Percentiles rank a stretch among this genome's conserved stretches.
Evolutionary conservation across 2,797 vertebrate genomes (phyloP).

Genomic region (Gadopsis marmoratus): DNA sequence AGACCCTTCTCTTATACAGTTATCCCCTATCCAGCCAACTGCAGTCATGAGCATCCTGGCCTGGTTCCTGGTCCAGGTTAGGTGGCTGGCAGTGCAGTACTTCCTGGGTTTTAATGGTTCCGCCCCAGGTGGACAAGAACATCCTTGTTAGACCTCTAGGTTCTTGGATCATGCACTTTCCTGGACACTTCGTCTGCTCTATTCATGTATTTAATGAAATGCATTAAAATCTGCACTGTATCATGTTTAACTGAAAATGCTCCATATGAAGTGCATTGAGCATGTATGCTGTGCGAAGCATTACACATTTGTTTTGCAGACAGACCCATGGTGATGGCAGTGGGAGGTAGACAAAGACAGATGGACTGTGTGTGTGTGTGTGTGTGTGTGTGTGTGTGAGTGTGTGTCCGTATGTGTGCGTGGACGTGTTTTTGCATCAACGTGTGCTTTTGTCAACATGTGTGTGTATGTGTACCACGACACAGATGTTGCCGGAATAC

Average conservation of each 20-base stretch:
- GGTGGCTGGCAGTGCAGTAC: neutral
- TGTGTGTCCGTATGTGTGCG: conserved; percentile 8
- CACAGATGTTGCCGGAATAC: conserved; percentile 58
- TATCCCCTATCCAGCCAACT: neutral
- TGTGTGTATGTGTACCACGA: conserved; percentile 39
- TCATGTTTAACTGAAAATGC: conserved; percentile 19
- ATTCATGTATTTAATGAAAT: conserved; percentile 1
- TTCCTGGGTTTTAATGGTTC: conserved; percentile 6
- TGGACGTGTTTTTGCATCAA: conserved; percentile 24
- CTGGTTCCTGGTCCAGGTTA: conserved; percentile 29
- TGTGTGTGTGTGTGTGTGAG: conserved; percentile 7
- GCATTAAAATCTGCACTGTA: conserved; percentile 12
- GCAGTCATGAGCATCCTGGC: conserved; percentile 21
- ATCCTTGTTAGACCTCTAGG: neutral
- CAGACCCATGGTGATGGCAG: conserved; percentile 60
- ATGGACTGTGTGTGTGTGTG: conserved; percentile 57
- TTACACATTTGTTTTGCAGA: conserved; percentile 63
- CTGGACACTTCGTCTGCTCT: neutral
- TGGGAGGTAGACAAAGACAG: conserved; percentile 70
- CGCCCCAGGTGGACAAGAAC: neutral
- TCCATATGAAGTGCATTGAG: conserved; percentile 24
- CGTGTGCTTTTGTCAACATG: conserved; percentile 43
- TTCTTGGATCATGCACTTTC: neutral
- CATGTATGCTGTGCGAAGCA: conserved; percentile 43
- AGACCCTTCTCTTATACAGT: neutral